phyloP scores from a whole-genome alignment of 2,797 vertebrate species.

The Acomys russatus region DNA sequence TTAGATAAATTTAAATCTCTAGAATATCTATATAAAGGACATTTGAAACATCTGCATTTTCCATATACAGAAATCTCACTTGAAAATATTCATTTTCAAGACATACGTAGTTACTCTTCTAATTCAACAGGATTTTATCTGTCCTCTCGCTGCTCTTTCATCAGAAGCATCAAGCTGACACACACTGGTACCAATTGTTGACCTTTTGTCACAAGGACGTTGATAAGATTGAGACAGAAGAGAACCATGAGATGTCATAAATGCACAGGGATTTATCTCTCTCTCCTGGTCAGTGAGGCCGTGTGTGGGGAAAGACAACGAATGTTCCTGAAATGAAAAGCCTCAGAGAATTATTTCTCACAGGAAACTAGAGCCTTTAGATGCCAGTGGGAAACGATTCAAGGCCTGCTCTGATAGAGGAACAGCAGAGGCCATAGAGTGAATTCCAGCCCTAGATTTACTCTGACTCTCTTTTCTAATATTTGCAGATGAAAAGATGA shows the following conservation, averaged over 20 bases:
- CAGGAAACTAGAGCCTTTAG: background rate
- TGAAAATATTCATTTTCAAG: background rate
- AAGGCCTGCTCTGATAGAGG: background rate
- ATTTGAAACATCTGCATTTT: background rate
- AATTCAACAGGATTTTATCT: background rate
- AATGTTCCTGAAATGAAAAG: background rate
- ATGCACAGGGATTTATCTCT: background rate
- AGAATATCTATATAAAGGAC: background rate
- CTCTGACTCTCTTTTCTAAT: conserved; percentile 48
- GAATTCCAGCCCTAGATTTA: conserved; percentile 68
- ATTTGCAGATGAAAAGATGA: conserved; percentile 66
- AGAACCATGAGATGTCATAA: background rate
- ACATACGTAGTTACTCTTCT: background rate
- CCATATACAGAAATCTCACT: background rate
- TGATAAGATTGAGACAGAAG: background rate
- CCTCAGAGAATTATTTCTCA: background rate
- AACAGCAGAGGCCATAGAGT: conserved; percentile 31
- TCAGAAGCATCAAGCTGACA: background rate
- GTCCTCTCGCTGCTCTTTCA: background rate
- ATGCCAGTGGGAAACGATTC: background rate
- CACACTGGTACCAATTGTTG: background rate
- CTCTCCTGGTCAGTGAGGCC: background rate
- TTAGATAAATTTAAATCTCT: background rate
- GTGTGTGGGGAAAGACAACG: background rate
- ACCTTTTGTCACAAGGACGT: background rate